Evolutionary conservation across 2,797 vertebrate species (phyloP), one percentile per base, ranked within the genome.

Genomic region (Bryconaethiops microstoma): DNA sequence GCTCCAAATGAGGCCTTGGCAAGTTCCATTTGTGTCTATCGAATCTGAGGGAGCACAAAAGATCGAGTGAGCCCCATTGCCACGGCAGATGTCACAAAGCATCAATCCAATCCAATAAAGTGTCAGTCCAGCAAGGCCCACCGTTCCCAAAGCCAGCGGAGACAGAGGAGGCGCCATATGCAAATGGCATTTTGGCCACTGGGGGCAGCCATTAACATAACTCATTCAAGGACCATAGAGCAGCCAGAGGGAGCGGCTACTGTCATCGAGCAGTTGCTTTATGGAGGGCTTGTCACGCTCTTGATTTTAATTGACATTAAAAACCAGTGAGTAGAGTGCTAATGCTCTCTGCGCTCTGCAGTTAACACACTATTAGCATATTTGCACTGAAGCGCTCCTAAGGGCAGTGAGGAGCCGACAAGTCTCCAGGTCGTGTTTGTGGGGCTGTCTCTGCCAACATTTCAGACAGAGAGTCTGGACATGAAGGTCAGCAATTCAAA

Each of bases 291-390:
- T 86, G 89, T 91, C 93, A 93, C 84, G 91, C 82, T 91, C 76
- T 83, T 90, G 92, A 80, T 87, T 91, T 91, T 93, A 93, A 94
- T 90, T 91, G 91, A 88, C 92, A 92, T 90, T 92, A 92, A 92
- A 92, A 86, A 75, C 86, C 85, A 87, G 80, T 91, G 90, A 90
- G 90, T 89, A 85, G 85, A 86, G 86, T 89, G 86, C 86, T 85
- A 84, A 71, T 79, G 64, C 81, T 67, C 57, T 7, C 55, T 65
- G 50, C 42, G 60, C 50, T 75, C 52, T 69, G 63, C 67, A 54
- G 65, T 54, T 55, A 23, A 54, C 77, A 55, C 21, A 4, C 9
- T 39, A 74, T 39, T 60, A 42, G 42, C 75, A 75, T 63, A 52
- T 80, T 76, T 4, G 40, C 59, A 75, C 17, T 35, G n/a, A 67